Evolutionary conservation across 2,113 vertebrate species (phyloP).

Genomic region (Oncorhynchus gorbuscha): DNA sequence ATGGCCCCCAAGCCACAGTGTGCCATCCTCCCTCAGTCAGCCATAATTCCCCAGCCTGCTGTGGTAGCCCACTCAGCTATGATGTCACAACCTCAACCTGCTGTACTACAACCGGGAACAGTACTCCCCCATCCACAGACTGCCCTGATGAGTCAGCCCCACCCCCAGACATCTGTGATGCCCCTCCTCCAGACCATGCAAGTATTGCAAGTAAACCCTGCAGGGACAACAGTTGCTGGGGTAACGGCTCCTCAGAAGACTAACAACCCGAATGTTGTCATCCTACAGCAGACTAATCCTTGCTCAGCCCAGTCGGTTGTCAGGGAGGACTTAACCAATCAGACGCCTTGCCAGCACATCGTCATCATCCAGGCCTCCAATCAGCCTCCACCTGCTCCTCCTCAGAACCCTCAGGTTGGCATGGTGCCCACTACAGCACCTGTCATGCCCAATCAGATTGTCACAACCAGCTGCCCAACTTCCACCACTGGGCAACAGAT

Average conservation of each 20-base stretch:
- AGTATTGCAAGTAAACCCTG: conserved; percentile 87
- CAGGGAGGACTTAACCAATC: conserved; percentile 84
- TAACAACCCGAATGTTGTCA: conserved; percentile 89
- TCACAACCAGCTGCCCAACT: conserved; percentile 68
- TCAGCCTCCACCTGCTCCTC: conserved; percentile 79
- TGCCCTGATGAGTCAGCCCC: conserved; percentile 51
- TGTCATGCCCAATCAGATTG: conserved; percentile 68
- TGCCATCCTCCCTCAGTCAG: conserved; percentile 48
- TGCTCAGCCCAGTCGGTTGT: conserved; percentile 78
- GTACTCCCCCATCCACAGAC: conserved; percentile 34
- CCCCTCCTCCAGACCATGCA: conserved; percentile 94
- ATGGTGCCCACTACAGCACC: conserved; percentile 78
- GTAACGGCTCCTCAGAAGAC: conserved; percentile 77
- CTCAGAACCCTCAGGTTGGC: conserved; percentile 73
- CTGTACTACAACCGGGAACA: conserved; percentile 39
- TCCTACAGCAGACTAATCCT: conserved; percentile 88
- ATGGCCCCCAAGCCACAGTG: conserved; percentile 49
- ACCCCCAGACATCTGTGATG: conserved; percentile 81
- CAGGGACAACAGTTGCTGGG: conserved; percentile 72
- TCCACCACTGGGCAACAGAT: conserved; percentile 80
- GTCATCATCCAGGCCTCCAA: conserved; percentile 95
- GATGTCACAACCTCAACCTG: conserved; percentile 45
- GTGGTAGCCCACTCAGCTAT: conserved; percentile 72
- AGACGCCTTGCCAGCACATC: conserved; percentile 90
- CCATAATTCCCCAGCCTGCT: conserved; percentile 72